Conservation (phyloP, 2,888 invertebrate species). For the Ormyrus nitidulus region DNA sequence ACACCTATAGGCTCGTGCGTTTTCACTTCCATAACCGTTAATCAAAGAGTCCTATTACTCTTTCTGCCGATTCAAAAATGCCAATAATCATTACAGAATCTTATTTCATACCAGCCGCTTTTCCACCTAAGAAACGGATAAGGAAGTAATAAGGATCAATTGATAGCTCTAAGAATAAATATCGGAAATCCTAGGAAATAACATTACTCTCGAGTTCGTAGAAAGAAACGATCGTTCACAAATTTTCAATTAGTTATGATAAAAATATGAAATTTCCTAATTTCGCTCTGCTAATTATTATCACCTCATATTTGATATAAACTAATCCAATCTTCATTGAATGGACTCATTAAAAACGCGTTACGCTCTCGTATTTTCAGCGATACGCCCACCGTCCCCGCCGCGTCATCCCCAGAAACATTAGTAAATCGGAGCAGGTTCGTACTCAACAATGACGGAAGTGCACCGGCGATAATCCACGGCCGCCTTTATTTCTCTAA, state of each 20-base stretch:
- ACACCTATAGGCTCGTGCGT: slow-evolving; percentile 61
- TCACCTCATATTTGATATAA: no score
- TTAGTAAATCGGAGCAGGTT: neutral
- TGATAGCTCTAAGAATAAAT: neutral
- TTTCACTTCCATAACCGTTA: slow-evolving; percentile 64
- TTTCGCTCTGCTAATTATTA: no score
- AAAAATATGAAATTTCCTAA: no score
- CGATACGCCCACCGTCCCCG: neutral
- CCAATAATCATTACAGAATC: slow-evolving; percentile 22
- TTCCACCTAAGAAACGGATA: no score
- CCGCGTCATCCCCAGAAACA: neutral
- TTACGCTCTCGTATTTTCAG: neutral
- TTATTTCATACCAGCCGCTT: slow-evolving; percentile 2
- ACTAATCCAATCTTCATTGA: no score
- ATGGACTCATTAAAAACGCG: slow-evolving; percentile 16
- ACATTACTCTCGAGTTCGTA: no score
- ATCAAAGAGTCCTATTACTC: slow-evolving; percentile 68
- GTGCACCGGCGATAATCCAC: slow-evolving; percentile 23
- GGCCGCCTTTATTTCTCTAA: neutral
- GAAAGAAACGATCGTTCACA: no score
- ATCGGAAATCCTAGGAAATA: no score
- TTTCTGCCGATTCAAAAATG: slow-evolving; percentile 62
- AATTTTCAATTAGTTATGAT: no score
- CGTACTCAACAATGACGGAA: slow-evolving; percentile 21
- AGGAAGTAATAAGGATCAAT: slow-evolving; percentile 4